Conservation (phyloP, 2,113 vertebrate genomes). For the Emydura subglobosa region DNA sequence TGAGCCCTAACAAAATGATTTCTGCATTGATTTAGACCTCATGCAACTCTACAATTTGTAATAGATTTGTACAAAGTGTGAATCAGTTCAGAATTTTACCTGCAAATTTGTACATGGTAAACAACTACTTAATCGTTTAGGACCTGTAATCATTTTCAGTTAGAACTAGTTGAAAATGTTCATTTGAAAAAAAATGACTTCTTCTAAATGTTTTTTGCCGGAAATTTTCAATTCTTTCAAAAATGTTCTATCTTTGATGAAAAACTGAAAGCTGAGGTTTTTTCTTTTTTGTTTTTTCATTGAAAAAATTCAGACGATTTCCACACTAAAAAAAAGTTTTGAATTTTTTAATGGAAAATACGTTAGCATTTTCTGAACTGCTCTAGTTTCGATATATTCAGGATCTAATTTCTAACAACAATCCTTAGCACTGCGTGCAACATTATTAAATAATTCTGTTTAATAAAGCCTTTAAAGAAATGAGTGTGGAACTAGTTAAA, state of each 20-base stretch:
- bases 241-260: not conserved
- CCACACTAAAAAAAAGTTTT: accelerated
- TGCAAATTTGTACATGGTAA: not conserved
- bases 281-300: not conserved
- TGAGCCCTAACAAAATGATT: not conserved
- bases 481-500: not conserved
- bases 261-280: accelerated
- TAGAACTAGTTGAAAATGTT: not conserved
- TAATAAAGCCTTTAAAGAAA: not conserved
- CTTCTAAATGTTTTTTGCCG: not conserved
- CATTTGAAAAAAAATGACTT: not conserved
- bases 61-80: not conserved
- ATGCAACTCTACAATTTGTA: not conserved
- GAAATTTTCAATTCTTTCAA: not conserved
- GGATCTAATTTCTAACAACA: not conserved
- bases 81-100: not conserved
- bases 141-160: not conserved
- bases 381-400: not conserved
- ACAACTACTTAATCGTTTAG: not conserved
- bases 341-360: not conserved
- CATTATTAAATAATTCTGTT: not conserved
- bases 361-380: not conserved
- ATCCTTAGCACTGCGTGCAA: not conserved
- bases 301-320: not conserved
- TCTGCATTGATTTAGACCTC: not conserved